Evolutionary conservation across 1,140 invertebrate genomes (phyloP).

Genomic region (Eubasilissa regina): DNA sequence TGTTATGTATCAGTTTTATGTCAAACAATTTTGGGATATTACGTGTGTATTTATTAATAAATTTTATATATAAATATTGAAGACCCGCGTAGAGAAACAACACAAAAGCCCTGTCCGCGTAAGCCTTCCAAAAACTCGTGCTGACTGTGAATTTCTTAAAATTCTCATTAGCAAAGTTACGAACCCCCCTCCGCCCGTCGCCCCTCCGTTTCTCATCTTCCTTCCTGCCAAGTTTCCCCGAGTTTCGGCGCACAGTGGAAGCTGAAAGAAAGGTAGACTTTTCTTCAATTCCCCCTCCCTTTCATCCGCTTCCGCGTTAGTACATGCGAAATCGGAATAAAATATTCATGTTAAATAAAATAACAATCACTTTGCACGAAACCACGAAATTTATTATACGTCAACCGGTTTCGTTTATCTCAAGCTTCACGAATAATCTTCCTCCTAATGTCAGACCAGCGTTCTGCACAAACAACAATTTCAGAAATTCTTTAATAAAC

Average conservation of each 20-base stretch:
- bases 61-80: no score
- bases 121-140: slow-evolving; percentile 46
- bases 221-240: slow-evolving; percentile 34
- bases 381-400: no score
- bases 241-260: slow-evolving; percentile 36
- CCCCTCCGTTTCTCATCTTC: slow-evolving; percentile 44
- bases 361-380: no score
- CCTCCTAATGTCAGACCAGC: no score
- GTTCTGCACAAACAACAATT: no score
- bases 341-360: background rate
- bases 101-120: background rate
- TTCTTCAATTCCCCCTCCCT: slow-evolving; percentile 16
- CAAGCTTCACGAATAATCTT: no score
- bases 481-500: no score
- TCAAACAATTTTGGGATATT: no score
- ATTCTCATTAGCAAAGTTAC: slow-evolving; percentile 61
- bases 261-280: slow-evolving; percentile 46
- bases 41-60: no score
- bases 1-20: no score
- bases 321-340: background rate
- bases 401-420: no score
- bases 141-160: slow-evolving; percentile 61
- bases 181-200: slow-evolving; percentile 29
- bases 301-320: background rate
- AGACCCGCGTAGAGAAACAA: no score